These are phyloP conservation scores for Chaenocephalus aceratus DNA, from an alignment of 2,113 vertebrate genomes.

Conservation along the genomic window DNA sequence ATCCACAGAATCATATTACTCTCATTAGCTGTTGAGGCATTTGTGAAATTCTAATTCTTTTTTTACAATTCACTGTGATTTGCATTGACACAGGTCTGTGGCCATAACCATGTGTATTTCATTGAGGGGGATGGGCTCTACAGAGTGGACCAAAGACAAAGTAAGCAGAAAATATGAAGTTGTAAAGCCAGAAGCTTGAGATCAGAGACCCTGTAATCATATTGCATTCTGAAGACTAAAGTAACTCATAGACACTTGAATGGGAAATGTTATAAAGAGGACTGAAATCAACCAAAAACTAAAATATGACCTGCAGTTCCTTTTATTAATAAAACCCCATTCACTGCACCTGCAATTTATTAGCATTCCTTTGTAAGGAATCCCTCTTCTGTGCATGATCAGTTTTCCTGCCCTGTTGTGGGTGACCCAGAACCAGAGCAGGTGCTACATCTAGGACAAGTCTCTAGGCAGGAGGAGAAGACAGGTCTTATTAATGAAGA, in stretches of 20 bases:
- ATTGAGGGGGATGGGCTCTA: slow-evolving; percentile 89
- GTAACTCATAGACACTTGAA: background rate
- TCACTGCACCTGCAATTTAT: background rate
- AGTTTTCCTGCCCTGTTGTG: slow-evolving; percentile 35
- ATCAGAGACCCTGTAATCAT: background rate
- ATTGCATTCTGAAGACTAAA: background rate
- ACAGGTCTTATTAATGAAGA: slow-evolving; percentile 19
- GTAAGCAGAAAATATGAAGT: slow-evolving; percentile 74
- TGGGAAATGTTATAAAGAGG: background rate
- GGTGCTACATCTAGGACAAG: slow-evolving; percentile 69
- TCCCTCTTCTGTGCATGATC: slow-evolving; percentile 13
- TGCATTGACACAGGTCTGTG: slow-evolving; percentile 81
- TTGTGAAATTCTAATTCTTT: background rate
- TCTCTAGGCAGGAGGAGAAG: slow-evolving; percentile 25
- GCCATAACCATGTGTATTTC: slow-evolving; percentile 88
- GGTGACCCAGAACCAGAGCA: slow-evolving; percentile 61
- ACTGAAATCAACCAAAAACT: background rate
- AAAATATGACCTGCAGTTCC: background rate
- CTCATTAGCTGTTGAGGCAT: background rate
- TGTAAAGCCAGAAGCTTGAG: background rate
- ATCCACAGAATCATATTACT: no score
- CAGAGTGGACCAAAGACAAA: slow-evolving; percentile 72
- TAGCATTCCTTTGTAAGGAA: background rate
- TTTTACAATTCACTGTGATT: no score
- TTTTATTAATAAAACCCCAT: background rate